Base-by-base conservation (phyloP, 2,797 vertebrate species). In the Sternotherus odoratus region DNA sequence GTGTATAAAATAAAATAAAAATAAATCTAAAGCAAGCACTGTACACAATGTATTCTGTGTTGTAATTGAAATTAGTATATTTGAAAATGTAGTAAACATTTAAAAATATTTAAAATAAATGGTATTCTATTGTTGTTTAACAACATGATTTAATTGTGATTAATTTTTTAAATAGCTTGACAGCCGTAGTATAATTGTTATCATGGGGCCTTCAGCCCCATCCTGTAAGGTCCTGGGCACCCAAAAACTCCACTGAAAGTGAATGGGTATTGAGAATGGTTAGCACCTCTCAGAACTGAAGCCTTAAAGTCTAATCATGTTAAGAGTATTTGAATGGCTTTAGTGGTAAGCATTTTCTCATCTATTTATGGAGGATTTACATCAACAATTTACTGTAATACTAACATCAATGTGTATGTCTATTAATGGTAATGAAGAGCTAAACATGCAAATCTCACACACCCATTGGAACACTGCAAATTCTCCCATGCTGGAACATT, bases 251-350 rank as follows among this genome's bases (percentile, higher is more conserved):
- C 43, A 69, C 43, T 46, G 23, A 11, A 74, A 89, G 36, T 74
- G 12, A 43, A 19, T 33, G 48, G 86, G 21, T 36, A 86, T n/a
- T 83, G 49, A 84, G 57, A 50, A 74, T 79, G 66, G 79, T 91
- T 83, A 87, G 63, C 39, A 87, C 49, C 57, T 83, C 57, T 83
- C 82, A 86, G 69, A 86, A 80, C 54, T 86, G 69, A 19, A 86
- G 49, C 53, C 83, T 54, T 56, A 60, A 74, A 75, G 78, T 51
- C 83, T 12, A 89, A 54, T 78, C 21, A 90, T 83, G 85, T 5
- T 74, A n/a, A 79, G 88, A 89, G 75, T 89, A 84, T 92, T 96
- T 91, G 79, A 96, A 94, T 48, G 3, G 60, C 87, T 91, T 83
- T 74, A 82, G 39, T 46, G 46, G 30, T 46, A 94, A 90, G 77